Evolutionary conservation across 2,113 vertebrate genomes (phyloP).

Genomic region (Tachysurus fulvidraco): DNA sequence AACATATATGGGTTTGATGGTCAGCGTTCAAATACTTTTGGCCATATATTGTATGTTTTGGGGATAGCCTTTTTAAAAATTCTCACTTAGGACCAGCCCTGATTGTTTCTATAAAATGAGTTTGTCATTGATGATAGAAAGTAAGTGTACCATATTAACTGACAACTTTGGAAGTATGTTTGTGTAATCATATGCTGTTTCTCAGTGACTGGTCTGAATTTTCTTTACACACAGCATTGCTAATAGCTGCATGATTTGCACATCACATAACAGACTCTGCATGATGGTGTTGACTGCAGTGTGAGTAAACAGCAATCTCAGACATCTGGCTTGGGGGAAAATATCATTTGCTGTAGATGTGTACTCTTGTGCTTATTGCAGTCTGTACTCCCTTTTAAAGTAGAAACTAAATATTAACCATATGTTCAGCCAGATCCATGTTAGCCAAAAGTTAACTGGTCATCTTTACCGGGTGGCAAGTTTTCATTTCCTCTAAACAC

Average conservation of each 20-base stretch:
- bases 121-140: background rate
- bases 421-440: background rate
- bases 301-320: background rate
- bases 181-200: background rate
- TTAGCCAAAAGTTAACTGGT: background rate
- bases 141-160: background rate
- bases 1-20: background rate
- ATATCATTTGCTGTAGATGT: background rate
- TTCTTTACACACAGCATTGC: background rate
- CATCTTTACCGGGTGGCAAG: background rate
- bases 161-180: background rate
- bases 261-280: background rate
- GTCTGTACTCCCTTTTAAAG: background rate
- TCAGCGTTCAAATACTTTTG: too few relatives aligned
- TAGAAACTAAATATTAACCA: background rate
- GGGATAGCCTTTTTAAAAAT: background rate
- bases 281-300: background rate
- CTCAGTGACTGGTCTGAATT: background rate
- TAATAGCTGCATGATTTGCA: background rate
- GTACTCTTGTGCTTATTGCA: background rate
- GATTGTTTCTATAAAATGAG: background rate
- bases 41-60: too few relatives aligned
- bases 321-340: background rate
- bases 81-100: background rate
- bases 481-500: background rate